phyloP scores from a whole-genome alignment of 1,140 invertebrate species.

The Neodiprion lecontei region DNA sequence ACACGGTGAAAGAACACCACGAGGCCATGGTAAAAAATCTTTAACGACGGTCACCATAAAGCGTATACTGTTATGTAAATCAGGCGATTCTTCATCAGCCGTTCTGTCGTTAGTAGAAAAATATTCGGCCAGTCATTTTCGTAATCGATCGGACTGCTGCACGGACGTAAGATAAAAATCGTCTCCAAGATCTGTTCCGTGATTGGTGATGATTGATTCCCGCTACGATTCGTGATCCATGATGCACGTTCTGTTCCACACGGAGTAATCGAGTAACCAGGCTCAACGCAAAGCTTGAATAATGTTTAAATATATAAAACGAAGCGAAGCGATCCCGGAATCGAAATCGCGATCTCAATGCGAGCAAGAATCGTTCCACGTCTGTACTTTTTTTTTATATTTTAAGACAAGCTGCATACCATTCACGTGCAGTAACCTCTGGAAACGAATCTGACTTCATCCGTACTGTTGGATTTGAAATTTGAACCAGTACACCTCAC shows the following conservation, averaged over 20 bases:
- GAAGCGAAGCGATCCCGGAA: not conserved
- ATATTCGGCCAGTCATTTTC: slow-evolving; percentile 2
- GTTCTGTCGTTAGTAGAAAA: not conserved
- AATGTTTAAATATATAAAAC: not conserved
- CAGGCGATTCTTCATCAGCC: not conserved
- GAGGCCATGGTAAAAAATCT: not conserved
- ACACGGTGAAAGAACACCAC: not conserved
- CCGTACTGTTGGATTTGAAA: not conserved
- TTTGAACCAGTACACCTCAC: not conserved
- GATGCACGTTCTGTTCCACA: not conserved
- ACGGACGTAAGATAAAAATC: not conserved
- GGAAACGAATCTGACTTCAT: not conserved
- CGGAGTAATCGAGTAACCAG: not conserved
- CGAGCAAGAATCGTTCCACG: not conserved
- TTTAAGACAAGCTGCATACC: not conserved
- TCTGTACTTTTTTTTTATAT: not conserved
- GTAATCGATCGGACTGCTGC: not conserved
- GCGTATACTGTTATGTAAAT: not conserved
- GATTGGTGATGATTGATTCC: not conserved
- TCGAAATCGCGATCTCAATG: not conserved
- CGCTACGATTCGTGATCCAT: not conserved
- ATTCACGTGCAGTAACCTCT: not conserved
- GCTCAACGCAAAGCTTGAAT: not conserved
- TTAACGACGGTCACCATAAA: not conserved
- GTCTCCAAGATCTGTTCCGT: not conserved